Base-by-base conservation (phyloP, 2,888 invertebrate species). In the Dryomyza anilis region DNA sequence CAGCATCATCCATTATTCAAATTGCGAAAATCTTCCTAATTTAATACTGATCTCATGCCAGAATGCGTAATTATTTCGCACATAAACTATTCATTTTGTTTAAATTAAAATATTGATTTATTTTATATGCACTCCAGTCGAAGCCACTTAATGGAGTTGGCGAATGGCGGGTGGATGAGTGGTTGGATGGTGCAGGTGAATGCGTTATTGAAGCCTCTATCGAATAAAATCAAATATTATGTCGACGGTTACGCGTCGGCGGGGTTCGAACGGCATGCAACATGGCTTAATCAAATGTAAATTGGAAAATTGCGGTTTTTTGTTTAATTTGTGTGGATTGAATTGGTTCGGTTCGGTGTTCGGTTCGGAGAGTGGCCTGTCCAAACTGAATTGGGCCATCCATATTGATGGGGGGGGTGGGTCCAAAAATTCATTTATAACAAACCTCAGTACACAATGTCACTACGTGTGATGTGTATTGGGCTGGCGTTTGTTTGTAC, bases 281-380 rank as follows among this genome's bases (percentile, higher is more conserved):
- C 64, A 64, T 48, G 65, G 65, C 59, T 67, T 69, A 69, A 67
- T 69, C 69, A 67, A 69, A 69, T 66, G 65, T 65, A 72, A 71
- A 72, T 72, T 71, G 70, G 69, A 71, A 71, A 70, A 70, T 71
- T 72, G 72, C 69, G 72, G 72, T 70, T 72, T 70, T 65, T 63
- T 69, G 69, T 72, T 69, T 71, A 72, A 72, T 72, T 70, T 72
- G 70, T 68, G 29, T 30, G 50, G n/a, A n/a, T n/a, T n/a, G n/a
- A n/a, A n/a, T n/a, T n/a, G n/a, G n/a, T n/a, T n/a, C 43, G 27
- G 55, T 55, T 33, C 7, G 55, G 21, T 36, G 36, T 33, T 21
- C 23, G 36, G 14, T 10, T 8, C 33, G 25, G 50, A 36, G 36
- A 21, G 36, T 36, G 36, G 33, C 23, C 10, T 10, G 48, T 25